These are phyloP conservation scores for Tridacna gigas DNA, from an alignment of 2,888 invertebrate species.

Conservation along the genomic window DNA sequence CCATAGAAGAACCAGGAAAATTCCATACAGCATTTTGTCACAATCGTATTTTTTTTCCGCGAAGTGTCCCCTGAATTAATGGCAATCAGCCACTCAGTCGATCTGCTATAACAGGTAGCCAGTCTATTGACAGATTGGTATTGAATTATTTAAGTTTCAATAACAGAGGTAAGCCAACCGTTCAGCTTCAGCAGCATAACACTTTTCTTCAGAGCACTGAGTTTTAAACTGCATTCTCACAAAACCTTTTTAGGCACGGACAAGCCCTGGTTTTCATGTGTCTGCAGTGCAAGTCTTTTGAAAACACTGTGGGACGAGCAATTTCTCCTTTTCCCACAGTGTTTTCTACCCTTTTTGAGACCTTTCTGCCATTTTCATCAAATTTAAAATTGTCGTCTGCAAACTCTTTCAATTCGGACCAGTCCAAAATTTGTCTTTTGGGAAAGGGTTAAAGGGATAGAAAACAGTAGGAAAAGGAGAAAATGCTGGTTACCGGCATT, in stretches of 20 bases:
- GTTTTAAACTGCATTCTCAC: too few relatives aligned
- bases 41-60: not conserved
- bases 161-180: slow-evolving; percentile 1
- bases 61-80: not conserved
- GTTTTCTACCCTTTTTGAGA: not conserved
- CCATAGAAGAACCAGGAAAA: not conserved
- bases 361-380: too few relatives aligned
- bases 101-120: not conserved
- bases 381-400: too few relatives aligned
- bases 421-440: too few relatives aligned
- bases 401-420: too few relatives aligned
- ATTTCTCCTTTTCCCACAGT: not conserved
- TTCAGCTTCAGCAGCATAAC: not conserved
- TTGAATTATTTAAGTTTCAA: slow-evolving; percentile 13
- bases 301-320: not conserved
- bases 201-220: too few relatives aligned
- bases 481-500: too few relatives aligned
- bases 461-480: too few relatives aligned
- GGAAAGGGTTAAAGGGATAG: too few relatives aligned
- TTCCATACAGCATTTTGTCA: not conserved
- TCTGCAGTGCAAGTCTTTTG: too few relatives aligned
- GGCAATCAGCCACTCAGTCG: not conserved
- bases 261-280: too few relatives aligned
- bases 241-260: not conserved
- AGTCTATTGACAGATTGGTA: not conserved